Evolutionary conservation across 2,888 invertebrate species (phyloP).

Genomic region (Scotopteryx bipunctaria): DNA sequence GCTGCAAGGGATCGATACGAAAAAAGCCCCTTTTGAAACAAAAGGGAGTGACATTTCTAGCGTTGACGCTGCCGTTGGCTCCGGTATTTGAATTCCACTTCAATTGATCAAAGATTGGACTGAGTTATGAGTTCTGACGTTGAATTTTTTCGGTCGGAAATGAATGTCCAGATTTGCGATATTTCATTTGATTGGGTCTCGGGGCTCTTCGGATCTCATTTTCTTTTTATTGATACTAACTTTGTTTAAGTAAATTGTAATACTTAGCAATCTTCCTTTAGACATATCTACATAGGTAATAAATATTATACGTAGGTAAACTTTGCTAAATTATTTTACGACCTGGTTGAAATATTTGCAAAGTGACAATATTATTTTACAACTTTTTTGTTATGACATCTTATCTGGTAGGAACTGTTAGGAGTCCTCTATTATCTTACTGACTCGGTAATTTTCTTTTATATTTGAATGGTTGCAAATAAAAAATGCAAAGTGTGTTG

Average conservation of each 20-base stretch:
- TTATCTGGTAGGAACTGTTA: conserved; percentile 41
- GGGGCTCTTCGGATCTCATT: conserved; percentile 26
- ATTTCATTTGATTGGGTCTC: conserved; percentile 20
- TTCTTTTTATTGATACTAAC: conserved; percentile 20
- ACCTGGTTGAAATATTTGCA: conserved; percentile 35
- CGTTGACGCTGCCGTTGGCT: conserved; percentile 43
- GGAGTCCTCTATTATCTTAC: conserved; percentile 35
- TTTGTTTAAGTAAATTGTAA: neutral
- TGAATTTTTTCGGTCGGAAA: conserved; percentile 34
- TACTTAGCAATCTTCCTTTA: neutral
- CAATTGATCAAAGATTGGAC: conserved; percentile 43
- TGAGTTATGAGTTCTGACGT: conserved; percentile 34
- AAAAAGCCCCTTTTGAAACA: conserved; percentile 72
- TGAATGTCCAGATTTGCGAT: conserved; percentile 34
- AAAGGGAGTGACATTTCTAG: conserved; percentile 74
- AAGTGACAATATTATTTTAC: conserved; percentile 42
- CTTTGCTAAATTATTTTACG: conserved; percentile 14
- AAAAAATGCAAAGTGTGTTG: conserved; percentile 25
- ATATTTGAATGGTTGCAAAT: conserved; percentile 34
- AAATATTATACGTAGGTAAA: neutral
- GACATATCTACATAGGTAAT: too few relatives aligned
- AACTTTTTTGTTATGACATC: conserved; percentile 43
- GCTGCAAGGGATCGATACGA: conserved; percentile 76
- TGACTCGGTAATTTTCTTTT: conserved; percentile 34
- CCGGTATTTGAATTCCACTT: conserved; percentile 42